Conservation (phyloP, 2,888 invertebrate genomes). For the Therioaphis trifolii region DNA sequence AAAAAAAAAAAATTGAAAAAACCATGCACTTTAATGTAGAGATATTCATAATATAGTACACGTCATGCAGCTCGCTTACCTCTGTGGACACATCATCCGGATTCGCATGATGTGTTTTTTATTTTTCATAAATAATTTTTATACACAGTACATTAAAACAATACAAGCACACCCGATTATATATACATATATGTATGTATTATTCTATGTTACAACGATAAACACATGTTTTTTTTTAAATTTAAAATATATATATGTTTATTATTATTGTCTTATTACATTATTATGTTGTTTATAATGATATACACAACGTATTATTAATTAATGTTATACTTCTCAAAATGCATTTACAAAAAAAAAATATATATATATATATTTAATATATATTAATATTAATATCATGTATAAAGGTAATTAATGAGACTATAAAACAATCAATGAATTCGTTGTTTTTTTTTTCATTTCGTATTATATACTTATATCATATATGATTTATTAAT, state of each 20-base stretch:
- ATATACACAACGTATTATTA: neutral
- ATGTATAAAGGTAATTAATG: neutral
- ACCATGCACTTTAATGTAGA: constrained; percentile 20
- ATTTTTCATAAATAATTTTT: neutral
- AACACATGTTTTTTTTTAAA: neutral
- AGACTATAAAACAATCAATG: neutral
- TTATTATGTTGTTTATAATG: neutral
- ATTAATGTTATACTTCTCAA: neutral
- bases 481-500: constrained; percentile 12
- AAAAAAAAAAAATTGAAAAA: constrained; percentile 27
- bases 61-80: constrained; percentile 29
- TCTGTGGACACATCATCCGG: neutral
- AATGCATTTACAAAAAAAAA: constrained; percentile 19
- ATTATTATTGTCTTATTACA: constrained; percentile 46
- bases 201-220: neutral
- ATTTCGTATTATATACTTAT: neutral
- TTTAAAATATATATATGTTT: constrained; percentile 24
- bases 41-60: no score
- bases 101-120: neutral
- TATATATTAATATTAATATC: no score
- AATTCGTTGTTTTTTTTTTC: neutral
- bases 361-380: no score
- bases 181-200: no score
- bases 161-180: no score
- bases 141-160: no score